Percentiles rank a stretch among this genome's conserved stretches.
Conservation (phyloP, 2,113 vertebrate genomes). For the Chiloscyllium plagiosum region DNA sequence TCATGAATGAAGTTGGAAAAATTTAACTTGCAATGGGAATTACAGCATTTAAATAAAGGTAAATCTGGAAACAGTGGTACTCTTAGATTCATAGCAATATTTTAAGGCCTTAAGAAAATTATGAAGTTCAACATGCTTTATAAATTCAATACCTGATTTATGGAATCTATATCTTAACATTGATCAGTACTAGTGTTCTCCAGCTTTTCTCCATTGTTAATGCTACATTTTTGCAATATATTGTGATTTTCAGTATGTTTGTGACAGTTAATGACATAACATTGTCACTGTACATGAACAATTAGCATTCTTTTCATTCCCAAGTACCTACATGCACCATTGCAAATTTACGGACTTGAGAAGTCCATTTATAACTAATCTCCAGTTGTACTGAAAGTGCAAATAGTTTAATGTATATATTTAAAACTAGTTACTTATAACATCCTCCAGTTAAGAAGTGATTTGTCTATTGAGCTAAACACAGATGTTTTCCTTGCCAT, state of each 20-base stretch:
- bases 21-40: slow-evolving; percentile 5
- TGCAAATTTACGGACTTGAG: neutral
- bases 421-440: slow-evolving; percentile 8
- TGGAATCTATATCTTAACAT: neutral
- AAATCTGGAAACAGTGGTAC: neutral
- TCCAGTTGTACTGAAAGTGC: slow-evolving; percentile 36
- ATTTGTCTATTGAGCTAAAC: neutral
- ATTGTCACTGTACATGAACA: neutral
- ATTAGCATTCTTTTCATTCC: neutral
- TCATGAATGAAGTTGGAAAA: neutral
- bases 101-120: slow-evolving; percentile 25
- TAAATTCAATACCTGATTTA: slow-evolving; percentile 26
- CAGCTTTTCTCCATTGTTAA: slow-evolving; percentile 1
- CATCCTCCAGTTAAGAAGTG: slow-evolving; percentile 17
- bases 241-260: slow-evolving; percentile 4
- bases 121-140: slow-evolving; percentile 24
- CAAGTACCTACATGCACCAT: slow-evolving; percentile 35
- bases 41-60: neutral
- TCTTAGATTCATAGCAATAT: neutral
- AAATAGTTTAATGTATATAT: slow-evolving; percentile 25
- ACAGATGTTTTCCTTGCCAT: neutral
- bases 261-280: neutral
- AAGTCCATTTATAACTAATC: slow-evolving; percentile 30
- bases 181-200: neutral
- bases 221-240: neutral